A percentile compares a stretch with the other conserved stretches of the same genome.
Conservation (phyloP, 2,113 vertebrate species). For the Lepus americanus region DNA sequence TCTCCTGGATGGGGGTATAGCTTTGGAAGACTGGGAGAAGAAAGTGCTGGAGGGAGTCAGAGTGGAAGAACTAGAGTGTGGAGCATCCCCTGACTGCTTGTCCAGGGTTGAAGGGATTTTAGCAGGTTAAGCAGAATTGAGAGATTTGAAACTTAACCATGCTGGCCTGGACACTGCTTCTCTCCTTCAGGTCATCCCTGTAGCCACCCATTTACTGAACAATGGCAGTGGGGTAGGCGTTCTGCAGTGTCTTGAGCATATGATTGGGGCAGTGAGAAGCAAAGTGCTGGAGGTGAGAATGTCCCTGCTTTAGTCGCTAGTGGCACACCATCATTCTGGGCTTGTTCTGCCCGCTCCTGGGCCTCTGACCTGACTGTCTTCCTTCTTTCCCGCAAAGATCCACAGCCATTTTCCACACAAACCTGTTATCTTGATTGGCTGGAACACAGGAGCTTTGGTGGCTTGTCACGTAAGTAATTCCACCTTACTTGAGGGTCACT, state of each 20-base stretch:
- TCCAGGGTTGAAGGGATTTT: background rate
- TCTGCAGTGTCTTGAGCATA: conserved; percentile 97
- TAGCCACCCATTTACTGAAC: conserved; percentile 93
- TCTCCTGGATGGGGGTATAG: background rate
- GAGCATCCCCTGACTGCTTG: background rate
- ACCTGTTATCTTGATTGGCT: conserved; percentile 96
- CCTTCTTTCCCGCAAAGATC: conserved; percentile 87
- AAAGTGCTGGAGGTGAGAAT: conserved; percentile 95
- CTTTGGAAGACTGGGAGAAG: background rate
- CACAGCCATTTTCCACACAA: conserved; percentile 98
- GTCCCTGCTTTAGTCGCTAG: fast-evolving
- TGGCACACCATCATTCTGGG: background rate
- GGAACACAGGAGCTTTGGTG: conserved; percentile 97
- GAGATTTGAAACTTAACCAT: background rate
- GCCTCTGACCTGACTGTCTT: fast-evolving
- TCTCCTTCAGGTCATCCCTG: conserved; percentile 93
- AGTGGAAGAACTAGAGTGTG: background rate
- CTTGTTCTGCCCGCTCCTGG: fast-evolving
- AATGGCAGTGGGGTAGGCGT: conserved; percentile 93
- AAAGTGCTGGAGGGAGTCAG: background rate
- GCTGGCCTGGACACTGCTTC: background rate
- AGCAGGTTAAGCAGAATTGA: background rate
- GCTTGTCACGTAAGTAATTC: conserved; percentile 94
- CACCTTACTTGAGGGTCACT: background rate
- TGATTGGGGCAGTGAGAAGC: conserved; percentile 93